Conservation (phyloP, 2,113 vertebrate genomes). For the Tachysurus fulvidraco region DNA sequence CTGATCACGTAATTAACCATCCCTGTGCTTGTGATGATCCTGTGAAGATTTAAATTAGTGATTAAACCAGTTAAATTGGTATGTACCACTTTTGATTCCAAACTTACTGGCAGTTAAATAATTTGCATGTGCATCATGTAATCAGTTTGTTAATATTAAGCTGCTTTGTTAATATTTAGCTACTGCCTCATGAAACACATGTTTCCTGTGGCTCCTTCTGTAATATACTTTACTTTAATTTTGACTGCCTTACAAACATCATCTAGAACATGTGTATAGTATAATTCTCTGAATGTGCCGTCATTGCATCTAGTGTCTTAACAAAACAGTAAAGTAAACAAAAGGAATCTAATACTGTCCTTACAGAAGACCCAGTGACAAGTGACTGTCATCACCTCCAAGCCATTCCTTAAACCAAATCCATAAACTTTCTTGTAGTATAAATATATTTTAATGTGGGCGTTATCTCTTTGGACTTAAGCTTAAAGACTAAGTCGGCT, state of each 20-base stretch:
- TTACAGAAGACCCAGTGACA: background rate
- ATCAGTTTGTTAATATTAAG: background rate
- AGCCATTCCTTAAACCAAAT: background rate
- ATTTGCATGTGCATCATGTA: background rate
- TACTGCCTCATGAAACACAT: background rate
- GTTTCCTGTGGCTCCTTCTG: background rate
- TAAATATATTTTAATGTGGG: background rate
- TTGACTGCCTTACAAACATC: background rate
- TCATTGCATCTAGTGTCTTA: background rate
- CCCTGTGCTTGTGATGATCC: background rate
- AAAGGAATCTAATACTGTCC: background rate
- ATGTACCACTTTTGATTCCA: background rate
- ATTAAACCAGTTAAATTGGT: background rate
- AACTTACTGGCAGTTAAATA: background rate
- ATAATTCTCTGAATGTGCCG: background rate
- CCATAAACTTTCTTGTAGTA: no score
- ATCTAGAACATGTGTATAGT: background rate
- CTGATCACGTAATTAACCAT: background rate
- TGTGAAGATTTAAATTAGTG: background rate
- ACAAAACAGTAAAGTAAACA: background rate
- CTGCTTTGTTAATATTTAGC: background rate
- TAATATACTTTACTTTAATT: background rate
- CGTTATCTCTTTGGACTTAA: background rate
- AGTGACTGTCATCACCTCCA: background rate
- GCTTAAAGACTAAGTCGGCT: background rate